Conservation (phyloP, 2,888 invertebrate species). For the Machimus atricapillus region DNA sequence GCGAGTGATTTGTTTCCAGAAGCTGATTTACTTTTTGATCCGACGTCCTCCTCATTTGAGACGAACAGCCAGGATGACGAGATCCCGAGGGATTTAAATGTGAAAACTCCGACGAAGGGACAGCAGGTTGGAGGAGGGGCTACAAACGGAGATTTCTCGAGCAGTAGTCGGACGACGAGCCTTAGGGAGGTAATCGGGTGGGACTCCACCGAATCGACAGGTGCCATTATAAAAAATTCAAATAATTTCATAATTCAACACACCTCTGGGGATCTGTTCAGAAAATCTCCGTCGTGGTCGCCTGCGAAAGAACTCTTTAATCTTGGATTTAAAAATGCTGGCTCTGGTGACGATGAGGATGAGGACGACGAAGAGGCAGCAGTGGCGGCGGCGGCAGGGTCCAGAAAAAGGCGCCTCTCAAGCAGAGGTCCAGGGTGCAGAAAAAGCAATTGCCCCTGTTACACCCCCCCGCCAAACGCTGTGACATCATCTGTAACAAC, state of each 20-base stretch:
- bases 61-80: conserved; percentile 65
- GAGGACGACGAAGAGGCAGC: not conserved
- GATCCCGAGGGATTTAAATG: not conserved
- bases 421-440: not conserved
- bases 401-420: not conserved
- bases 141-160: not conserved
- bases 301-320: not conserved
- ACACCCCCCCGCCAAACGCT: not conserved
- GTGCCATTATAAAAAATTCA: not conserved
- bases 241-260: conserved; percentile 26
- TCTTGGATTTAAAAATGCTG: not conserved
- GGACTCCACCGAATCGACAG: not conserved
- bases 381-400: not conserved
- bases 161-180: not conserved
- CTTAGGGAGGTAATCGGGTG: conserved; percentile 13
- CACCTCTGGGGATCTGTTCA: not conserved
- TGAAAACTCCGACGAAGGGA: not conserved
- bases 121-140: not conserved
- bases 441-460: not conserved
- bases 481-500: too few relatives aligned
- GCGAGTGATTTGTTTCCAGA: conserved; percentile 81
- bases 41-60: conserved; percentile 73
- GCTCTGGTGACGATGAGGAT: not conserved
- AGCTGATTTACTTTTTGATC: conserved; percentile 75
- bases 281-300: not conserved